Base-by-base conservation (phyloP, 2,113 vertebrate species). In the Ibidorhyncha struthersii region DNA sequence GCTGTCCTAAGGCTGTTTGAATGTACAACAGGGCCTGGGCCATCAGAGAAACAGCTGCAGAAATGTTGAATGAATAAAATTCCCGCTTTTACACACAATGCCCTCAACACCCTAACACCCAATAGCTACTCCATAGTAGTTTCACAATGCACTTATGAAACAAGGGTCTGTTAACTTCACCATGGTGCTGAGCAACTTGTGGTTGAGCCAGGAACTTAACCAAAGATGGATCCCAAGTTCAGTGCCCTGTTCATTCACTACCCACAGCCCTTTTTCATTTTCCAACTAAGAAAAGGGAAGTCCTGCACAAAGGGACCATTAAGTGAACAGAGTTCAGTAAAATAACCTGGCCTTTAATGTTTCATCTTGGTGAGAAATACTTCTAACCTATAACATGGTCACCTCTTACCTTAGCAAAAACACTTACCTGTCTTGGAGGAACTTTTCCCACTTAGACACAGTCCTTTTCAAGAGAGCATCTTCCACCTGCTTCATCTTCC, bases 401-500 rank as follows among this genome's bases (percentile, higher is more conserved):
- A 66, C 12, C 4, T 78, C 62, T 65, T 34, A 82, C 23, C 27
- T 40, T 45, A 36, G 18, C 12, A 78, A 74, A 82, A 72, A 3
- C 93, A 40, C 65, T 95, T 96, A 98, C 98, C 97, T 97, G 19
- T 76, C 63, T 8, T 53, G n/a, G 18, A 98, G 47, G 16, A 78
- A 36, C 9, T 91, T 95, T 36, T 92, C 97, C 98, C 97, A 98
- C 77, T 91, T 95, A 70, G 65, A 85, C 27, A 98, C 47, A 32
- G 96, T 96, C 52, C 40, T 89, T 58, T 36, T 79, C 29, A 56
- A n/a, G 36, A 98, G 50, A 58, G 90, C 95, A 26, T 97, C 70
- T 91, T 98, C 98, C 40, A 98, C 91, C 2, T 78, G 47, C 53
- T 83, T 71, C 97, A 98, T 93, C 49, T 96, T 95, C 56, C 97